Percentiles rank a stretch among this genome's conserved stretches.
Evolutionary conservation across 2,888 invertebrate species (phyloP).

Genomic region (Craniophora ligustri): DNA sequence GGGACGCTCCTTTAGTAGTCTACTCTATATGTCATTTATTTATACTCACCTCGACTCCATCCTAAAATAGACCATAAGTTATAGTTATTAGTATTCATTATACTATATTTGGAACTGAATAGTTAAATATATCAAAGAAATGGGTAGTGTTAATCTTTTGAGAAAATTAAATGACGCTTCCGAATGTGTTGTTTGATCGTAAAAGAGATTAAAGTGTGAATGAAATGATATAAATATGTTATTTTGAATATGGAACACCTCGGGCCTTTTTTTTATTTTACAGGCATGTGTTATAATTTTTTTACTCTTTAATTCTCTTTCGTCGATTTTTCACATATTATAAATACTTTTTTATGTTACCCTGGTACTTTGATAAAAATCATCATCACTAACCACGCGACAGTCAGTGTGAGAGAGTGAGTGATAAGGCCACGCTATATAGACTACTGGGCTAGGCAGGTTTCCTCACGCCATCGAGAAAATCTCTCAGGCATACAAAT

Average conservation of each 20-base stretch:
- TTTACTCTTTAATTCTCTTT: too few species aligned
- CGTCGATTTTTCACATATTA: too few species aligned
- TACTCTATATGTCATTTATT: constrained; percentile 19
- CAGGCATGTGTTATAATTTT: too few species aligned
- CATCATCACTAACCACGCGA: too few species aligned
- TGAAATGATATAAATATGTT: not conserved
- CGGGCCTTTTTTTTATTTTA: too few species aligned
- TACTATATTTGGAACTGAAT: constrained; percentile 16
- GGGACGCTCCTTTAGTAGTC: constrained; percentile 1
- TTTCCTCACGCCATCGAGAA: too few species aligned
- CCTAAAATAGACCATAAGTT: constrained; percentile 40
- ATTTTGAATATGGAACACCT: too few species aligned
- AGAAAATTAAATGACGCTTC: constrained; percentile 6
- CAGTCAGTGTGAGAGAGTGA: not conserved
- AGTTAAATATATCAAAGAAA: constrained; percentile 24
- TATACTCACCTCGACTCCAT: constrained; percentile 12
- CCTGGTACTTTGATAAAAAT: too few species aligned
- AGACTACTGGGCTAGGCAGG: too few species aligned
- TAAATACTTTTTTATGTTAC: too few species aligned
- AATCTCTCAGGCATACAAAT: too few species aligned
- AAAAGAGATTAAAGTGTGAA: constrained; percentile 20
- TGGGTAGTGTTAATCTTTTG: constrained; percentile 14
- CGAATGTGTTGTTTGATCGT: constrained; percentile 25
- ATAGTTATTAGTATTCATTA: constrained; percentile 33
- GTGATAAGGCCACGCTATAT: too few species aligned